Percentiles rank a stretch among this genome's conserved stretches.
Conservation (phyloP, 2,797 vertebrate genomes). For the Typhlichthys eigenmanni region DNA sequence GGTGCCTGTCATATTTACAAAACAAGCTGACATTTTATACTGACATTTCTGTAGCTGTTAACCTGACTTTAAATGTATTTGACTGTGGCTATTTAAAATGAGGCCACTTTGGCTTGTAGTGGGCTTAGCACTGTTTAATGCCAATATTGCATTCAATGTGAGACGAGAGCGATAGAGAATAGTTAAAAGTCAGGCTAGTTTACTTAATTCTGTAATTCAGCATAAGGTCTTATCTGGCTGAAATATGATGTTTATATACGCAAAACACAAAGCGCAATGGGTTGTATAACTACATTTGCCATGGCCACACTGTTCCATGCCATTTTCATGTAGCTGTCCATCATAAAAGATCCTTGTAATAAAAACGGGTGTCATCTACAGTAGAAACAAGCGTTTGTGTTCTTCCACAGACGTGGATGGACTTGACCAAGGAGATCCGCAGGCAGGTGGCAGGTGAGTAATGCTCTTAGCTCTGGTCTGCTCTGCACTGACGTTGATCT, state of each 20-base stretch:
- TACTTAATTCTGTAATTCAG: no score
- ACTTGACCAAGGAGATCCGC: constrained; percentile 93
- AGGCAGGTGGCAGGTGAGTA: constrained; percentile 90
- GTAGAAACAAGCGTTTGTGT: not conserved
- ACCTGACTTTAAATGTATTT: not conserved
- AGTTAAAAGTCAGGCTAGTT: no score
- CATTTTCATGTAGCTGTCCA: no score
- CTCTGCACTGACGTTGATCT: not conserved
- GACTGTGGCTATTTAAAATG: not conserved
- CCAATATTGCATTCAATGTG: not conserved
- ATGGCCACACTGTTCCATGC: no score
- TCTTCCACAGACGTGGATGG: constrained; percentile 88
- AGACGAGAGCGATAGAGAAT: no score
- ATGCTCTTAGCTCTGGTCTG: not conserved
- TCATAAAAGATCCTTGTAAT: no score
- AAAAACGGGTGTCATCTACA: no score
- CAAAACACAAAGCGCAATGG: no score
- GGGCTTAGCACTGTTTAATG: not conserved
- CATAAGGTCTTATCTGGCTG: no score
- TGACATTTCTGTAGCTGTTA: not conserved
- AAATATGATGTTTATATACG: no score
- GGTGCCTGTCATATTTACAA: not conserved
- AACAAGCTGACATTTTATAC: not conserved
- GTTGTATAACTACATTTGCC: no score
- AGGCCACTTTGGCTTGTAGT: not conserved